Evolutionary conservation across 2,888 invertebrate species (phyloP).

Genomic region (Leptinotarsa haldemani): DNA sequence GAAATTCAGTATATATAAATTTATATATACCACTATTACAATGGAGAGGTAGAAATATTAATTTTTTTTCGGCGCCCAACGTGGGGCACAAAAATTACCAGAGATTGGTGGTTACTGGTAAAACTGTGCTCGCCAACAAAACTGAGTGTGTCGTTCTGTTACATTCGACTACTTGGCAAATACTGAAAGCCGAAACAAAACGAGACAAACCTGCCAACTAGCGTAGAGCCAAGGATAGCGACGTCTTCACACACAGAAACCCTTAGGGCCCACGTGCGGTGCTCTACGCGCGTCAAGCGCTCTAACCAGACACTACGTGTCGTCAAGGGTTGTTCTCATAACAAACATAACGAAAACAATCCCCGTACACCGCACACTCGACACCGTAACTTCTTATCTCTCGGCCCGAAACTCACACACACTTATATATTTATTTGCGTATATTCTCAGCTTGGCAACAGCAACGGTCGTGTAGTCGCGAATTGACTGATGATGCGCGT

Average conservation of each 20-base stretch:
- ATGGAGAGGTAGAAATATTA: background rate
- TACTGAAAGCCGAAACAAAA: background rate
- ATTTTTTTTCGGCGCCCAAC: conserved; percentile 6
- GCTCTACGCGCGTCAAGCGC: background rate
- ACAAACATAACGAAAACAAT: background rate
- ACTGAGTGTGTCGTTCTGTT: background rate
- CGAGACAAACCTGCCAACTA: background rate
- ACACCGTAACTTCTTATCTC: no score
- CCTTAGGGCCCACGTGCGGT: background rate
- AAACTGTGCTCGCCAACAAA: no score
- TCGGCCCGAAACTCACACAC: background rate
- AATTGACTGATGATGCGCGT: conserved; percentile 47
- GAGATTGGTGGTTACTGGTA: background rate
- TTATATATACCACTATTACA: background rate
- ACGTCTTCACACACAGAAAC: background rate
- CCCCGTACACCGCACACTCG: background rate
- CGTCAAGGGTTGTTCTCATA: conserved; percentile 13
- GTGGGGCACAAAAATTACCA: background rate
- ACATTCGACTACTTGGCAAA: background rate
- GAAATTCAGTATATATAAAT: no score
- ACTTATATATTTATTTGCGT: conserved; percentile 34
- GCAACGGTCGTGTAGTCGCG: conserved; percentile 40
- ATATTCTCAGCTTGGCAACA: conserved; percentile 35
- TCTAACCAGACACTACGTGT: background rate
- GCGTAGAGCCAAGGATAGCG: background rate